Conservation (phyloP, 2,797 vertebrate genomes). For the Coregonus suidteri region DNA sequence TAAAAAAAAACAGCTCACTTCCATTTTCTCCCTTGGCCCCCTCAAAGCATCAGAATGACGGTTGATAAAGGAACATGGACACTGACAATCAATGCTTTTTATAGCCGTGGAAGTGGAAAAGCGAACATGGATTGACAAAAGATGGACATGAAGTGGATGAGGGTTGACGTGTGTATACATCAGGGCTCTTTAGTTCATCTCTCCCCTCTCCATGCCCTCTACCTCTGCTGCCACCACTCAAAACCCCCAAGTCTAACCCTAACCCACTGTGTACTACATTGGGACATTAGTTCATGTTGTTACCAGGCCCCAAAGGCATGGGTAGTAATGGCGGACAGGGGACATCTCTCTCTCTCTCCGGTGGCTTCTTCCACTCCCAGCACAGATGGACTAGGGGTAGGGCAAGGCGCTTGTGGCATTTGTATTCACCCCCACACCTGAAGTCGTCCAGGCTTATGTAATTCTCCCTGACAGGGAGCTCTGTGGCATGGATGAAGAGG, state of each 20-base stretch:
- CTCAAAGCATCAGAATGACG: not conserved
- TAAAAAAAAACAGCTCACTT: not conserved
- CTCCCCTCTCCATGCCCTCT: not conserved
- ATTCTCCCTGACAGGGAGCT: not conserved
- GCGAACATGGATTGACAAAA: not conserved
- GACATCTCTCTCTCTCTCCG: not conserved
- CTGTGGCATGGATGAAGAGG: not conserved
- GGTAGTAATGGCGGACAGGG: not conserved
- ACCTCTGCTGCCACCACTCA: not conserved
- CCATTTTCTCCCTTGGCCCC: not conserved
- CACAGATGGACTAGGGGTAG: constrained; percentile 63
- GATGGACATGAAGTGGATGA: not conserved
- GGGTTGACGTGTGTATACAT: not conserved
- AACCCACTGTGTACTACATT: not conserved
- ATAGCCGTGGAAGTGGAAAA: not conserved
- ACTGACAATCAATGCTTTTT: not conserved
- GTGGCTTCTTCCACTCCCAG: constrained; percentile 7
- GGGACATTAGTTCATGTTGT: not conserved
- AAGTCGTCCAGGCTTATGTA: constrained; percentile 13
- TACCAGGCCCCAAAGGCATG: not conserved
- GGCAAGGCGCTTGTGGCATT: constrained; percentile 31
- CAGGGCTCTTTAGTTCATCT: not conserved
- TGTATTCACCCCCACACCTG: constrained; percentile 18
- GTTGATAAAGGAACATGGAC: not conserved
- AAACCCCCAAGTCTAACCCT: not conserved